These are phyloP conservation scores for Labeo rohita DNA, from an alignment of 2,113 vertebrate genomes.

Conservation along the genomic window DNA sequence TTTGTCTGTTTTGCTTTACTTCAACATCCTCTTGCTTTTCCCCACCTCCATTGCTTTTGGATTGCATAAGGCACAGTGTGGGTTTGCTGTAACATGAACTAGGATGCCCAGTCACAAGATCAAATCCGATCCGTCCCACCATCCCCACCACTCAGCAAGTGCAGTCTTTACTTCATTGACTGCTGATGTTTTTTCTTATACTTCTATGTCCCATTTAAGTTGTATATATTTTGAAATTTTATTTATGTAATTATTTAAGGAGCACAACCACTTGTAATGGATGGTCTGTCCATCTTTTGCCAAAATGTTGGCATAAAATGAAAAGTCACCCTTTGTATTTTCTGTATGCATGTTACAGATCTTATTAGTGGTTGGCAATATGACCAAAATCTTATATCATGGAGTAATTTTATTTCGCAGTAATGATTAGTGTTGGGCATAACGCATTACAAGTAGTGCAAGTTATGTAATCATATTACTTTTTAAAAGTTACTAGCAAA, in stretches of 20 bases:
- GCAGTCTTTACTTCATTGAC: slow-evolving; percentile 31
- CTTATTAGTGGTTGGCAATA: too few species aligned
- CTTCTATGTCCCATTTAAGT: not conserved
- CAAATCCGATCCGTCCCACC: slow-evolving; percentile 51
- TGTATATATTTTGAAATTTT: too few species aligned
- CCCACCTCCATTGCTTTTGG: slow-evolving; percentile 10
- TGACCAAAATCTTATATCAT: too few species aligned
- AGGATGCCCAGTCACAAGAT: slow-evolving; percentile 60
- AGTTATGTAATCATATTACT: too few species aligned
- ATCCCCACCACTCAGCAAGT: slow-evolving; percentile 35
- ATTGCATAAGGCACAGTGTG: slow-evolving; percentile 44
- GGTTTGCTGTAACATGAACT: slow-evolving; percentile 60
- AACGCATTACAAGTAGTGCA: too few species aligned
- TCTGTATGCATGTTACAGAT: not conserved
- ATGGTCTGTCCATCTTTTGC: not conserved
- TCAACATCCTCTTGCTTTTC: not conserved
- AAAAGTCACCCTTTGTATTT: not conserved
- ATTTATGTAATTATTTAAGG: not conserved
- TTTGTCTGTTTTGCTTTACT: not conserved
- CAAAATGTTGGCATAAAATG: not conserved
- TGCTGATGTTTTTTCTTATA: slow-evolving; percentile 4
- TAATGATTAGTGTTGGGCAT: too few species aligned
- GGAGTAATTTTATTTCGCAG: too few species aligned
- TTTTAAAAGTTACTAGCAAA: too few species aligned
- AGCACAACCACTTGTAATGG: not conserved